Evolutionary conservation across 2,113 vertebrate species (phyloP), one percentile per base, ranked within the genome.

Genomic region (Noturus placidus): DNA sequence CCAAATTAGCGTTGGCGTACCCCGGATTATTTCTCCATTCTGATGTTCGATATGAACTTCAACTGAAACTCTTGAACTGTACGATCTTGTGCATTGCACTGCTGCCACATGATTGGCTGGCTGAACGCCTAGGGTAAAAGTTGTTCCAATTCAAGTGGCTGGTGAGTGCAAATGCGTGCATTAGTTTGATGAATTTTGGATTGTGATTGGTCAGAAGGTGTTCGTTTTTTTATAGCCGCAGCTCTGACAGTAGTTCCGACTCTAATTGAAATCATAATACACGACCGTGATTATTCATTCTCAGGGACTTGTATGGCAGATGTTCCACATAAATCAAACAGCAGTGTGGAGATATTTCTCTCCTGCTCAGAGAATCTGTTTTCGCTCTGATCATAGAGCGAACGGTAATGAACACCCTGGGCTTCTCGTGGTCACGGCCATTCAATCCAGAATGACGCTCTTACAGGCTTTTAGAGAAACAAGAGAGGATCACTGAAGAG

Each of bases 321-420:
- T 19, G 67, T 4, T 70, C 20, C 33, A 35, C 50, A 84, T 52
- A 83, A 17, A 20, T 35, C 5, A 42, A 30, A n/a, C 38, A 56
- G 20, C 17, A 22, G 22, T 76, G 9, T 25, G 22, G 50, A 85
- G 76, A 56, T 63, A 77, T 33, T 63, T 46, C 74, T 50, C 19
- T 67, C 61, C 20, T 38, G 80, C 38, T 3, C 30, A 11, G 57
- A 52, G 57, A 78, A 35, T 63, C 25, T 57, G 84, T 79, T 78
- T 33, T 46, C 56, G 46, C 20, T 2, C 30, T 83, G 59, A 33
- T 54, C 59, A n/a, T n/a, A n/a, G n/a, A n/a, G n/a, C n/a, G 69
- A 82, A 35, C 86, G n/a, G 50, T 42, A 67, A 81, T 59, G 50
- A 63, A 63, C 35, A 82, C 80, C 38, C 61, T 25, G 56, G 14